These are phyloP conservation scores for Scaptomyza cyrtandrae DNA, from an alignment of 2,888 invertebrate species.

Conservation along the genomic window DNA sequence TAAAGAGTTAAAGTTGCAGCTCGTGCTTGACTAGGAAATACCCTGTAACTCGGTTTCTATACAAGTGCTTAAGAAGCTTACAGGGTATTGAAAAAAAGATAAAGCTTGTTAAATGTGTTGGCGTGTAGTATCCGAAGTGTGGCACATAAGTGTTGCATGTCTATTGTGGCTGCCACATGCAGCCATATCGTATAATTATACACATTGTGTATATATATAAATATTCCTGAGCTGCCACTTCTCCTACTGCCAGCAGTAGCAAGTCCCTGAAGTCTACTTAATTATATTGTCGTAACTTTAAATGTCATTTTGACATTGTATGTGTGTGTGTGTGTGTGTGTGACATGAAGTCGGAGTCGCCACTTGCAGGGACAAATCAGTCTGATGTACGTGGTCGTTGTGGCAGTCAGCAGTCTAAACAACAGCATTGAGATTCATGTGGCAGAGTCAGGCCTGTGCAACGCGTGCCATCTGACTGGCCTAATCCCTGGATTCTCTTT, in stretches of 20 bases:
- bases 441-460: slow-evolving; percentile 46
- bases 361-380: slow-evolving; percentile 65
- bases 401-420: slow-evolving; percentile 29
- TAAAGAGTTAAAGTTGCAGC: slow-evolving; percentile 34
- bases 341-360: slow-evolving; percentile 19
- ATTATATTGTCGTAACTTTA: slow-evolving; percentile 81
- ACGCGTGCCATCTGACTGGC: slow-evolving; percentile 58
- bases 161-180: slow-evolving; percentile 32
- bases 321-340: slow-evolving; percentile 51
- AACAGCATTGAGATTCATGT: slow-evolving; percentile 77
- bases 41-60: slow-evolving; percentile 7
- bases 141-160: slow-evolving; percentile 66
- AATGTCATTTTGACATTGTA: slow-evolving; percentile 77
- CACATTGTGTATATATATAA: slow-evolving; percentile 52
- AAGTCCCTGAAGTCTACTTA: slow-evolving; percentile 77
- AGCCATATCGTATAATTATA: background rate
- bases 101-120: slow-evolving; percentile 71
- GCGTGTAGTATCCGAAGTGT: slow-evolving; percentile 61
- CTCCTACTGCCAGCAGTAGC: slow-evolving; percentile 33
- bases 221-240: slow-evolving; percentile 64
- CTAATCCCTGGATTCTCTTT: slow-evolving; percentile 65
- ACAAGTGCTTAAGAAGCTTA: too few species aligned
- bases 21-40: background rate
- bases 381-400: slow-evolving; percentile 51
- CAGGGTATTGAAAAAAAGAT: slow-evolving; percentile 17